These are phyloP conservation scores for Yasuhikotakia modesta DNA, from an alignment of 2,797 vertebrate species.

Conservation along the genomic window DNA sequence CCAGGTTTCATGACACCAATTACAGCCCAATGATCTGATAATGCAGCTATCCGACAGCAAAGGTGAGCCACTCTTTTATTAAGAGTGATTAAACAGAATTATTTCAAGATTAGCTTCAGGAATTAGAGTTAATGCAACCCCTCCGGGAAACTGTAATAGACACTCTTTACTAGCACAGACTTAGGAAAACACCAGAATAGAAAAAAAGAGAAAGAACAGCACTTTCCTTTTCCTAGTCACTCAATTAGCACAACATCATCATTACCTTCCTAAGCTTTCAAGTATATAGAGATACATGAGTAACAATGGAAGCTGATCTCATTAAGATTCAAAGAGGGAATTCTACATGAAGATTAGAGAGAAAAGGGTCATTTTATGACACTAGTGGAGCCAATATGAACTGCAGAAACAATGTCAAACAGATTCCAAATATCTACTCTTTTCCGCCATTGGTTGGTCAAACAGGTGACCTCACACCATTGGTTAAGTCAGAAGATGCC, in stretches of 20 bases:
- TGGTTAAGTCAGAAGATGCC: neutral
- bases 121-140: slow-evolving; percentile 52
- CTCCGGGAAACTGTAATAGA: slow-evolving; percentile 52
- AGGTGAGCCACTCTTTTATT: slow-evolving; percentile 55
- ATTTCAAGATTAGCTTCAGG: slow-evolving; percentile 58
- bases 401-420: neutral
- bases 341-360: neutral
- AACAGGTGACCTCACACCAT: neutral
- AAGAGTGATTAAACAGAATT: slow-evolving; percentile 56
- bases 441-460: neutral
- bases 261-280: slow-evolving; percentile 34
- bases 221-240: slow-evolving; percentile 19
- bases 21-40: slow-evolving; percentile 58
- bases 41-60: slow-evolving; percentile 47
- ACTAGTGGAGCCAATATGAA: neutral
- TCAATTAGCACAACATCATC: slow-evolving; percentile 31
- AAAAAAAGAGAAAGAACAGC: slow-evolving; percentile 14
- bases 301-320: slow-evolving; percentile 6
- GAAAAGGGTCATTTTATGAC: neutral
- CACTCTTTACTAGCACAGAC: slow-evolving; percentile 40
- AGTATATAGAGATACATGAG: slow-evolving; percentile 35
- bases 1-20: slow-evolving; percentile 55
- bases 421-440: neutral
- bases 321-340: neutral
- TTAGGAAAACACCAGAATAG: slow-evolving; percentile 34